Conservation (phyloP, 2,113 vertebrate genomes). For the Casuarius casuarius region DNA sequence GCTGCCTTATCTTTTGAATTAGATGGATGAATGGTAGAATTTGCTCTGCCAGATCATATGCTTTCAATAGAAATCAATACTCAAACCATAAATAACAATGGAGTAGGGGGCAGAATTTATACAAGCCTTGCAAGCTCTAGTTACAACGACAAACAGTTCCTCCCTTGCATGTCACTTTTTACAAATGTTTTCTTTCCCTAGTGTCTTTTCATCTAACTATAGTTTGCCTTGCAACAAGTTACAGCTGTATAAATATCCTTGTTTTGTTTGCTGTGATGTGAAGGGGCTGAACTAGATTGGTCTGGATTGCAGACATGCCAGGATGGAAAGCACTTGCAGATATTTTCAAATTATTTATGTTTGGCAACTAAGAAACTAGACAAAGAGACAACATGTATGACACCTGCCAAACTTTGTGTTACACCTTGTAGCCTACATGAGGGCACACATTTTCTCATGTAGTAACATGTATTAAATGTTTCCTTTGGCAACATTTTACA, state of each 20-base stretch:
- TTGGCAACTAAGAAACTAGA: slow-evolving; percentile 54
- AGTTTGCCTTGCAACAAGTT: slow-evolving; percentile 68
- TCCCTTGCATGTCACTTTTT: slow-evolving; percentile 68
- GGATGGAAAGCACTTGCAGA: slow-evolving; percentile 45
- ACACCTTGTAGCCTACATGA: neutral
- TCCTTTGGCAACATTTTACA: neutral
- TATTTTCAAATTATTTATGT: slow-evolving; percentile 37
- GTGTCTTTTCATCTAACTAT: slow-evolving; percentile 73
- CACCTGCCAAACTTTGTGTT: slow-evolving; percentile 37
- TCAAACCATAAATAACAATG: slow-evolving; percentile 54
- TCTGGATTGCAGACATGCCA: slow-evolving; percentile 42
- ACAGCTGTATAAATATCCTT: slow-evolving; percentile 78
- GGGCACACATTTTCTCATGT: neutral
- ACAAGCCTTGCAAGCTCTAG: slow-evolving; percentile 57
- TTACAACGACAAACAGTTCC: slow-evolving; percentile 64
- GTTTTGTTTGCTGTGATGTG: slow-evolving; percentile 71
- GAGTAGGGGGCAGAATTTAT: slow-evolving; percentile 55
- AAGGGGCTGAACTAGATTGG: slow-evolving; percentile 68
- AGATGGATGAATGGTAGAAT: slow-evolving; percentile 33
- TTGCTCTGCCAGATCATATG: slow-evolving; percentile 14
- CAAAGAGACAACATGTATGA: slow-evolving; percentile 15
- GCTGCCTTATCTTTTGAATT: neutral
- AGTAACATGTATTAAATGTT: neutral
- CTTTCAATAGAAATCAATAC: slow-evolving; percentile 49
- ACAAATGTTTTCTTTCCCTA: slow-evolving; percentile 61